Conservation (phyloP, 2,113 vertebrate species). For the Mastomys natalensis region DNA sequence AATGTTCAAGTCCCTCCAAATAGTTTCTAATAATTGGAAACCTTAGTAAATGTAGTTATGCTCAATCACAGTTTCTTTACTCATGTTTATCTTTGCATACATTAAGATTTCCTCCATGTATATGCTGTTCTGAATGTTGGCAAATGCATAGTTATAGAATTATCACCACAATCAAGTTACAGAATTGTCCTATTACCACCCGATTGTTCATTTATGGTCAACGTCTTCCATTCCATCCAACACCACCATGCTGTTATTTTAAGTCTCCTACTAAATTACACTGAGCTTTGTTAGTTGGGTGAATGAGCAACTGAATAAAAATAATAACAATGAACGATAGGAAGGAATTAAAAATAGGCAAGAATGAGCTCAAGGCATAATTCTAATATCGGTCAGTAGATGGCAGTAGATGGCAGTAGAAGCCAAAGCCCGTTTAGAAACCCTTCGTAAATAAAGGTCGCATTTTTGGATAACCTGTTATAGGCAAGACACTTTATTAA, state of each 20-base stretch:
- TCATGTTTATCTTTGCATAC: background rate
- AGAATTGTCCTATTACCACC: background rate
- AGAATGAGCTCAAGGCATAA: background rate
- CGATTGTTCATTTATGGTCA: background rate
- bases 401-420: slow-evolving; percentile 73
- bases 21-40: background rate
- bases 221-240: background rate
- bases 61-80: background rate
- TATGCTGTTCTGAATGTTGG: background rate
- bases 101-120: background rate
- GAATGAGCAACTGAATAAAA: background rate
- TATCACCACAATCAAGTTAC: background rate
- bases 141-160: background rate
- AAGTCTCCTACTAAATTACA: background rate
- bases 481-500: background rate
- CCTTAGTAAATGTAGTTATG: background rate
- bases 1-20: background rate
- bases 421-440: background rate
- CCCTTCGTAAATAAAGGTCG: background rate
- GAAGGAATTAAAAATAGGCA: background rate
- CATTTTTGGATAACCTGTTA: background rate
- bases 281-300: background rate
- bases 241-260: background rate
- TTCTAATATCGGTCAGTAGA: slow-evolving; percentile 57
- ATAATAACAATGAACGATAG: background rate